Evolutionary conservation across 1,140 invertebrate genomes (phyloP), one percentile per base, ranked within the genome.

Genomic region (Musca domestica): DNA sequence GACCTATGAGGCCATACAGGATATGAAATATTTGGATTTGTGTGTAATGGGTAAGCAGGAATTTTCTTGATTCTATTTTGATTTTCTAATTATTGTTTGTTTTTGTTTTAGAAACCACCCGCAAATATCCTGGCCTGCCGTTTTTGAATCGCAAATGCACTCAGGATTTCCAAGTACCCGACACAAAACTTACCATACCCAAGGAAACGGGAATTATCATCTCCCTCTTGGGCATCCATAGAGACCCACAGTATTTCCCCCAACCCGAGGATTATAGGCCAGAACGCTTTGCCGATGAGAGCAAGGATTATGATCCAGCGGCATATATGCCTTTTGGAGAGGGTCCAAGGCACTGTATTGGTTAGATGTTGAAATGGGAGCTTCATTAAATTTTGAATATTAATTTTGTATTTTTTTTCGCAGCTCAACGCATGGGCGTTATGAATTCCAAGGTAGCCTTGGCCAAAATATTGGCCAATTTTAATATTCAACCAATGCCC

Each of bases 281-380:
- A 3, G 85, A 88, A 64, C 76, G 89, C 63, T 89, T 89, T 75
- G 71, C 82, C 12, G 82, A 83, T 30, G 81, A 83, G n/a, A 83
- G 82, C 30, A 80, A 80, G 63, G 72, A 72, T 64, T 77, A 74
- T 63, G 68, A 76, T 47, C 69, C 63, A 17, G 56, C 67, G 10
- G 83, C 85, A 2, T 91, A 86, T 74, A 80, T 89, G 69, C 89
- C 90, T 2, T 91, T 92, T 78, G 89, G 88, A 17, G 87, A 87
- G 70, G 90, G 90, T 19, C 86, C 87, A 4, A 77, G 88, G 65
- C 88, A 88, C 69, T 91, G 90, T 76, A 89, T 91, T 63, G 86
- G 86, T 86, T 69, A 75, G 47, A 48, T 19, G 76, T 56, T 27
- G 20, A 80, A 88, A 89, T 81, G 85, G 86, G 3, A 58, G 88